These are phyloP conservation scores for Bolinopsis microptera DNA, from an alignment of 37 sponge, comb jelly and placozoan species.

Conservation along the genomic window DNA sequence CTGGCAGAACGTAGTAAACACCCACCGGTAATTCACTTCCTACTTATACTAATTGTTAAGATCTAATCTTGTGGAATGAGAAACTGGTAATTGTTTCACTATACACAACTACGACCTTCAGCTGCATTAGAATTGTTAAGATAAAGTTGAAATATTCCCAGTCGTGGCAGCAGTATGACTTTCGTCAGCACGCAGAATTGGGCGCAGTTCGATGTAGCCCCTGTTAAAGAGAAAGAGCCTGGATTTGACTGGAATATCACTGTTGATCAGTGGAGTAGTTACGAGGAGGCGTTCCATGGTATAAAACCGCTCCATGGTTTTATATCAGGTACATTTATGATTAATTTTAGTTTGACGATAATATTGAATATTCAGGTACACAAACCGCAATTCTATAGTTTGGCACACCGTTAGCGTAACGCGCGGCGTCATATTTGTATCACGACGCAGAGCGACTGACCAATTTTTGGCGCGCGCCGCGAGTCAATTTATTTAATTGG, in stretches of 20 bases:
- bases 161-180: constrained; percentile 52
- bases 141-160: background rate
- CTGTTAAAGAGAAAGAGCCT: background rate
- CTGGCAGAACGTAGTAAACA: constrained; percentile 47
- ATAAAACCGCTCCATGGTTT: constrained; percentile 57
- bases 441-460: background rate
- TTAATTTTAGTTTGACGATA: background rate
- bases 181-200: constrained; percentile 60
- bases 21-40: background rate
- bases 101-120: too few species aligned
- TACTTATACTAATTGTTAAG: too few species aligned
- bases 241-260: constrained; percentile 12
- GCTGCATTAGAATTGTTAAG: too few species aligned
- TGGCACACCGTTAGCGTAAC: too few species aligned
- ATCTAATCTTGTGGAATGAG: too few species aligned
- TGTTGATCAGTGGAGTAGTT: constrained; percentile 17
- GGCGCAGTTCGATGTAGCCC: constrained; percentile 7
- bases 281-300: constrained; percentile 15
- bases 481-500: background rate
- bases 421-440: background rate
- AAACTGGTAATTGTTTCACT: too few species aligned
- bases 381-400: too few species aligned
- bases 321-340: constrained; percentile 15
- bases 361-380: too few species aligned
- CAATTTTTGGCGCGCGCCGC: background rate